Evolutionary conservation across 2,888 invertebrate genomes (phyloP), one percentile per base, ranked within the genome.

Genomic region (Hololepta plana): DNA sequence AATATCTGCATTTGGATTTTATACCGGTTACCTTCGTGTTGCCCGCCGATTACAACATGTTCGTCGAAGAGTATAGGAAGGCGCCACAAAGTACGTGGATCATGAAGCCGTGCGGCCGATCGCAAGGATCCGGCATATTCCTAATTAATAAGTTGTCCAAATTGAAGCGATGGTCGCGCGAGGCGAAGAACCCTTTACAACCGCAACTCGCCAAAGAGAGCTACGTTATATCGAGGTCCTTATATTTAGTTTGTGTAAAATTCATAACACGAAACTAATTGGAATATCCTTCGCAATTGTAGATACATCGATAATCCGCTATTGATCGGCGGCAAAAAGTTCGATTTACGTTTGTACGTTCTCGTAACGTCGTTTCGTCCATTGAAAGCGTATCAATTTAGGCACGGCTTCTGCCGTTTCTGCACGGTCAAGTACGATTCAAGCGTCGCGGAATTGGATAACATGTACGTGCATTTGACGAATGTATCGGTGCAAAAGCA

Each of bases 401-500:
- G 77, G 45, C 65, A 84, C 26, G 93, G 93, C 5, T 95, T 95
- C 57, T 90, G 91, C 52, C 70, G 93, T 30, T 95, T 95, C 58
- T 95, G 91, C 44, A 90, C 91, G 1, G 85, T 91, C 25, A 91
- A 91, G 51, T 93, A 93, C 47, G 85, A 88, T 47, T 81, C 79
- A 2, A 84, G 77, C 50, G 76, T 79, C 20, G 77, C 77, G 20
- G 84, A 84, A 51, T 56, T 82, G 39, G 87, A 88, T 52, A 90
- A 82, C 50, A 82, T 85, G 73, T 93, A 87, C 46, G 82, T 91
- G 27, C 93, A 93, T 60, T 63, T 93, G 27, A 93, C 93, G 7
- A 95, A 95, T 50, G 93, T 93, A 3, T 91, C 93, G 31, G 88
- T 95, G n/a, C 95, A 96, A 55, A 93, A 91, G 53, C 88, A 90